A percentile compares a stretch with the other conserved stretches of the same genome.
Evolutionary conservation across 1,140 invertebrate genomes (phyloP).

Genomic region (Caenorhabditis remanei): DNA sequence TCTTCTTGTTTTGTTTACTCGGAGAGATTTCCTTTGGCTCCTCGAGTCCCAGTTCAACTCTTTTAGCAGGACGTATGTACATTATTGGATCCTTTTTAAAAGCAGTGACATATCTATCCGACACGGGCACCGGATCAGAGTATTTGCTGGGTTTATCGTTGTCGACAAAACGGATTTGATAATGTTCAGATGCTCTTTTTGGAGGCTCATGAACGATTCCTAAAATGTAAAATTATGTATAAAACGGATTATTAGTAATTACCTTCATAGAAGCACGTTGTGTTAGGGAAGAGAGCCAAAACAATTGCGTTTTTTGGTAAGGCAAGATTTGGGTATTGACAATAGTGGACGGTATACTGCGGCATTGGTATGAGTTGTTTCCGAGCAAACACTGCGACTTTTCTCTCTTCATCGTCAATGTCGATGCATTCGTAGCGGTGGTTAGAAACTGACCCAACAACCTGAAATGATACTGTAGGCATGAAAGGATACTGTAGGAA

Average conservation of each 20-base stretch:
- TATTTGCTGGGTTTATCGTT: background rate
- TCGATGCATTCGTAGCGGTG: slow-evolving; percentile 28
- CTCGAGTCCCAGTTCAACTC: background rate
- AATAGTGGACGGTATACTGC: background rate
- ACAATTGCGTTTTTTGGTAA: background rate
- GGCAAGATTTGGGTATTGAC: background rate
- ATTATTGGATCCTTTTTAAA: background rate
- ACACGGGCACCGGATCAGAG: background rate
- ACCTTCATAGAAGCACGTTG: slow-evolving; percentile 42
- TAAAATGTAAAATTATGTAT: background rate
- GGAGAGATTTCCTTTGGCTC: background rate
- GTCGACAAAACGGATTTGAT: background rate
- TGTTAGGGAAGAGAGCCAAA: background rate
- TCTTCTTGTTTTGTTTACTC: background rate
- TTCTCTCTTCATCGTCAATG: slow-evolving; percentile 5
- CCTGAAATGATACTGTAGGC: background rate
- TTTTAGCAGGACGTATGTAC: background rate
- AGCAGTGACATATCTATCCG: slow-evolving; percentile 3
- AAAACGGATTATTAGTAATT: background rate
- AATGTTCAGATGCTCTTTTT: background rate
- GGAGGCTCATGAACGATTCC: background rate
- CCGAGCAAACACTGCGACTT: background rate
- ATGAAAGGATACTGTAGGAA: background rate
- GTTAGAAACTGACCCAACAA: background rate
- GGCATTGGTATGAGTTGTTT: slow-evolving; percentile 18